Conservation (phyloP, 1,140 invertebrate species). For the Cheumatopsyche charites region DNA sequence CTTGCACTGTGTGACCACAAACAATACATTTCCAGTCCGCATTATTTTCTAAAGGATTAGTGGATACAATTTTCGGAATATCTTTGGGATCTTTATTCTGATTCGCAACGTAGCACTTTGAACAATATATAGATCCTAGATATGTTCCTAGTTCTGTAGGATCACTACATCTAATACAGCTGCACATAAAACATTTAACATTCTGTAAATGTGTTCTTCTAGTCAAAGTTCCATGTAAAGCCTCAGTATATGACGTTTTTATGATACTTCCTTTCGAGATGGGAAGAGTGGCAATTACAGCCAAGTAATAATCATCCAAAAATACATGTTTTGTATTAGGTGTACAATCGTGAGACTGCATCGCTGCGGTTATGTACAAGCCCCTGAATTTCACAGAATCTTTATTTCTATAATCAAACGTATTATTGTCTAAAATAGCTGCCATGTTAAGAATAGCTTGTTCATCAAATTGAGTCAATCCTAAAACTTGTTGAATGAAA, state of each 20-base stretch:
- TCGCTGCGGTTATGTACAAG: slow-evolving; percentile 66
- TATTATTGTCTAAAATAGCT: slow-evolving; percentile 71
- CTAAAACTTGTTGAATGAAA: slow-evolving; percentile 65
- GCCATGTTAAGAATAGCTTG: slow-evolving; percentile 69
- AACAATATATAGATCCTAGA: slow-evolving; percentile 68
- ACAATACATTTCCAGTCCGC: slow-evolving; percentile 68
- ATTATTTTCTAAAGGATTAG: slow-evolving; percentile 64
- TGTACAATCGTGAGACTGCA: slow-evolving; percentile 70
- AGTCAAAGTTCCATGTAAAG: slow-evolving; percentile 68
- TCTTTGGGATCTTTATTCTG: slow-evolving; percentile 49
- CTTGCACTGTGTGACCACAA: slow-evolving; percentile 63
- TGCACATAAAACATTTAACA: slow-evolving; percentile 71
- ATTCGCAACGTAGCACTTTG: slow-evolving; percentile 62
- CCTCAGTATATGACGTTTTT: slow-evolving; percentile 70
- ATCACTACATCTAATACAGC: slow-evolving; percentile 67
- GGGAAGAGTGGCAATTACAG: slow-evolving; percentile 65
- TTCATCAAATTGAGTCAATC: slow-evolving; percentile 60
- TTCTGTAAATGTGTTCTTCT: slow-evolving; percentile 65
- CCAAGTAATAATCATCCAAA: slow-evolving; percentile 61
- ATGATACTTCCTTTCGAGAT: slow-evolving; percentile 70
- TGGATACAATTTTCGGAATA: slow-evolving; percentile 61
- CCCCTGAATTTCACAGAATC: slow-evolving; percentile 60
- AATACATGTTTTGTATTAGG: slow-evolving; percentile 70
- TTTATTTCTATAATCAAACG: slow-evolving; percentile 64
- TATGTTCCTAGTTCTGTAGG: slow-evolving; percentile 68